phyloP scores from a whole-genome alignment of 2,797 vertebrate species.

The Peromyscus attwateri region DNA sequence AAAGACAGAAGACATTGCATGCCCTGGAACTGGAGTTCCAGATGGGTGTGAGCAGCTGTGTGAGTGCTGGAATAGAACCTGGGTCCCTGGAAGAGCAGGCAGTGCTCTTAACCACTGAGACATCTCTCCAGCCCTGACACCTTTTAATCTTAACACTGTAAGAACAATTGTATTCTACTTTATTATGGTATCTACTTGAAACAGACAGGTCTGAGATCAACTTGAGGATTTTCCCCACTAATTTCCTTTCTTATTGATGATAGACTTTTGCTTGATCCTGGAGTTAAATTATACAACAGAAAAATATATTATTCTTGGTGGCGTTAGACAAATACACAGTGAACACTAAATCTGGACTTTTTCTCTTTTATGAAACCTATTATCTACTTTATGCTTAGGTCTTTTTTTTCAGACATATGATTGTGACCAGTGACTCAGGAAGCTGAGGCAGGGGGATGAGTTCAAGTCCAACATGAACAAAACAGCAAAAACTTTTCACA shows the following conservation, averaged over 20 bases:
- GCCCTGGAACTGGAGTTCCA: background rate
- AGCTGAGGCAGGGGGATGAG: background rate
- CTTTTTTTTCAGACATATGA: background rate
- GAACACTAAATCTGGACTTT: background rate
- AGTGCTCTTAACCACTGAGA: no score
- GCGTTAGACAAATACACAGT: background rate
- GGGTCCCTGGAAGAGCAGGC: background rate
- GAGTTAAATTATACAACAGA: background rate
- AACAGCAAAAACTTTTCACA: background rate
- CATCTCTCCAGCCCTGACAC: background rate
- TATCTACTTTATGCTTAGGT: conserved; percentile 30
- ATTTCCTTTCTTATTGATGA: conserved; percentile 49
- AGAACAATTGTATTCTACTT: background rate
- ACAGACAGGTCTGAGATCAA: background rate
- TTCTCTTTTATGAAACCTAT: background rate
- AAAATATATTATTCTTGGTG: conserved; percentile 13
- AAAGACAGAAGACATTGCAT: background rate
- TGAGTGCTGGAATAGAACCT: background rate
- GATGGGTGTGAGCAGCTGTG: no score
- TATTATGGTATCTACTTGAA: background rate
- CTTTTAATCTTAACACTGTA: background rate
- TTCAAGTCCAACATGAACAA: background rate
- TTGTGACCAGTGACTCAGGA: background rate
- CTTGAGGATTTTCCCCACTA: background rate
- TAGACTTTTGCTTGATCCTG: background rate